A percentile compares a stretch with the other conserved stretches of the same genome.
phyloP scores from a whole-genome alignment of 2,797 vertebrate species.

The Malacoraja senta region DNA sequence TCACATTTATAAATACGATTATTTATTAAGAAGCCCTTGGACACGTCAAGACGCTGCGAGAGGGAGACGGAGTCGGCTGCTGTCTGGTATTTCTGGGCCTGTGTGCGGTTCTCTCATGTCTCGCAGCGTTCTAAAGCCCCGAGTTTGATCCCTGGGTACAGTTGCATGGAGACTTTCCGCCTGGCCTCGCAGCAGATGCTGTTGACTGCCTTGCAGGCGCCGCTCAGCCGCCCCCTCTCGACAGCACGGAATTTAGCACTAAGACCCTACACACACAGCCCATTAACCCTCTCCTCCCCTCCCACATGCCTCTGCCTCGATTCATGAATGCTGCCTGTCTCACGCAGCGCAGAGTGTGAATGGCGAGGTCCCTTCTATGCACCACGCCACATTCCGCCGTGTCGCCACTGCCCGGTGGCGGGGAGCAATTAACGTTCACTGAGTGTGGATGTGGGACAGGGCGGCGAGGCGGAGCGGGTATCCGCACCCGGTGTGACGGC shows the following conservation, averaged over 20 bases:
- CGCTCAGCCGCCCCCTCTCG: conserved; percentile 74
- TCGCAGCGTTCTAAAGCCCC: conserved; percentile 31
- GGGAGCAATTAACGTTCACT: not conserved
- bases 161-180: conserved; percentile 20
- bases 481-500: too few relatives aligned
- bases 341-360: not conserved
- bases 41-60: conserved; percentile 8
- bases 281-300: conserved; percentile 74
- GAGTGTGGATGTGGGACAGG: not conserved
- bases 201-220: conserved; percentile 73
- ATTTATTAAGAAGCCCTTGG: conserved; percentile 20
- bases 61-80: conserved; percentile 9
- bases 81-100: conserved; percentile 36
- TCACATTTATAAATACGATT: not conserved
- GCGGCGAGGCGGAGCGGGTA: not conserved
- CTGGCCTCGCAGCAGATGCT: conserved; percentile 47
- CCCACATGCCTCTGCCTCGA: not conserved
- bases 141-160: conserved; percentile 31
- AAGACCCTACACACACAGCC: conserved; percentile 53
- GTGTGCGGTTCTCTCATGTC: conserved; percentile 28
- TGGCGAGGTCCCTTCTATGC: too few relatives aligned
- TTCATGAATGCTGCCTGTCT: not conserved
- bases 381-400: too few relatives aligned
- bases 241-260: conserved; percentile 72
- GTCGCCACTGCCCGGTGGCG: not conserved